phyloP scores from a whole-genome alignment of 2,113 vertebrate species.

The Sitta europaea region DNA sequence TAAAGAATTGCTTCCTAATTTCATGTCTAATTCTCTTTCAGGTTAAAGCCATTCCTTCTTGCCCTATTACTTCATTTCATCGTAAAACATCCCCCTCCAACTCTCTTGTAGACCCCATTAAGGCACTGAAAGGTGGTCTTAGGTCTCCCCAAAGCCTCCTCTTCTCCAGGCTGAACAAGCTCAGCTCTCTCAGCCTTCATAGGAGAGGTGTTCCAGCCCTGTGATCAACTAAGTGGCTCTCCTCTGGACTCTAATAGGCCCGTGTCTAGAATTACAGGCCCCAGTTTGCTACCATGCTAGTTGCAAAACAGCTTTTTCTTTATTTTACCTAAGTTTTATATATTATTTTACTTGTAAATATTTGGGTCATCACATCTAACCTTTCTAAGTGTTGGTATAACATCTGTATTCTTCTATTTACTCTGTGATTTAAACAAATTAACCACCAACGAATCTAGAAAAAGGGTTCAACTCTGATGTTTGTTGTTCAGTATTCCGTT shows the following conservation, averaged over 20 bases:
- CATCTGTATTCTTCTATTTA: neutral
- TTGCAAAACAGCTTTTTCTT: neutral
- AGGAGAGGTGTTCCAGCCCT: neutral
- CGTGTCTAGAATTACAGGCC: neutral
- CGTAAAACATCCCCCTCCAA: fast-evolving
- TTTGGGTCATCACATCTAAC: neutral
- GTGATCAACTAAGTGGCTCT: neutral
- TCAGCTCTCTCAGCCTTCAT: neutral
- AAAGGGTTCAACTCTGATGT: neutral
- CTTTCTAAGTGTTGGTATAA: neutral
- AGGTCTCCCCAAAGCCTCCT: neutral
- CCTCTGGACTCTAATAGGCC: neutral
- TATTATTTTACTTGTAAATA: neutral
- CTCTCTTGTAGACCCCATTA: no score
- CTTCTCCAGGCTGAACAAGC: neutral
- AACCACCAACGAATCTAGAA: neutral
- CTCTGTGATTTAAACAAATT: neutral
- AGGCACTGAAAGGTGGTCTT: neutral
- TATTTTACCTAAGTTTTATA: neutral
- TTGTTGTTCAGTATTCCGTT: neutral
- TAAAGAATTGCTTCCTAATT: neutral
- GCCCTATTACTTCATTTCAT: neutral
- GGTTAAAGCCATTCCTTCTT: neutral
- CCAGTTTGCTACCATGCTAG: fast-evolving
- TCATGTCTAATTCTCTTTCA: neutral